Evolutionary conservation across 2,888 invertebrate species (phyloP).

Genomic region (Trypoxylon attenuatum): DNA sequence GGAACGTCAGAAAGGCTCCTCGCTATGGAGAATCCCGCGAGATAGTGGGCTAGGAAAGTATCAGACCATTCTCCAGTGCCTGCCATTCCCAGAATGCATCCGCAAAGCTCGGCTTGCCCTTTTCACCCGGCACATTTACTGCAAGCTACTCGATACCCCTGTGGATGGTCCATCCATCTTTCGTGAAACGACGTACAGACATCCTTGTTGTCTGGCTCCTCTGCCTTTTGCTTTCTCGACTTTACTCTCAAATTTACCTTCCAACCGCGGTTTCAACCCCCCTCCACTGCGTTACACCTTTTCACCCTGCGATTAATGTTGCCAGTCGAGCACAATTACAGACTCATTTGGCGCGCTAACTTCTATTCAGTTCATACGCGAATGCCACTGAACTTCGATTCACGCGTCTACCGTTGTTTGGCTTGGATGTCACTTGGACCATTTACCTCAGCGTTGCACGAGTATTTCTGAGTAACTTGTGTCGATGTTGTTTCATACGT

Average conservation of each 20-base stretch:
- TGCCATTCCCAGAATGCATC: slow-evolving; percentile 42
- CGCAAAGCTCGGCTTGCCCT: slow-evolving; percentile 33
- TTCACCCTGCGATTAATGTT: slow-evolving; percentile 14
- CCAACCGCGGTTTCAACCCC: neutral
- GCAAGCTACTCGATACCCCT: slow-evolving; percentile 36
- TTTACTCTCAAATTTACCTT: slow-evolving; percentile 14
- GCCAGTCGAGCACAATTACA: neutral
- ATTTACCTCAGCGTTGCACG: no score
- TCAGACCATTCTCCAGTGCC: slow-evolving; percentile 36
- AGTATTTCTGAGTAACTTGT: no score
- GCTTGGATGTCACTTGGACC: no score
- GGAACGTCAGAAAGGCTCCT: slow-evolving; percentile 4
- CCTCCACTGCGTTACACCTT: neutral
- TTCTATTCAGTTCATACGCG: no score
- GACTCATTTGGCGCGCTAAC: no score
- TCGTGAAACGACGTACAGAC: slow-evolving; percentile 37
- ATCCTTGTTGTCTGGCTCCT: slow-evolving; percentile 12
- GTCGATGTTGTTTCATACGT: no score
- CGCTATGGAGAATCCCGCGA: slow-evolving; percentile 7
- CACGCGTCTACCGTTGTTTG: no score
- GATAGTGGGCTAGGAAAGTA: slow-evolving; percentile 30
- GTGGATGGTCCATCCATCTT: slow-evolving; percentile 50
- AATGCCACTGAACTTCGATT: no score
- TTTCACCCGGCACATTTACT: slow-evolving; percentile 42
- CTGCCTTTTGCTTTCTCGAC: slow-evolving; percentile 2